Evolutionary conservation across 1,140 invertebrate species (phyloP).

Genomic region (Apis dorsata): DNA sequence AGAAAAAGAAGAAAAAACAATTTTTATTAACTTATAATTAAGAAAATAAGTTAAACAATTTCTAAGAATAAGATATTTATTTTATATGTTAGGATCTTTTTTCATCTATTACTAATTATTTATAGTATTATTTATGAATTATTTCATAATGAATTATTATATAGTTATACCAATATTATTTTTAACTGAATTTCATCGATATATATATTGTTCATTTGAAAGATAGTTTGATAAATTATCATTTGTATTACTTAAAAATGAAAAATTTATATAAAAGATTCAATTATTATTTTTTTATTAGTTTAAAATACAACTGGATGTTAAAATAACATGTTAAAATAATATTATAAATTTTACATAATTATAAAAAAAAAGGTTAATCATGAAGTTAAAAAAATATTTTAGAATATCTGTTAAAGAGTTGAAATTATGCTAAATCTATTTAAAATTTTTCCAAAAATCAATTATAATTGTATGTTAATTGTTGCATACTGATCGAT

Average conservation of each 20-base stretch:
- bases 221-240: background rate
- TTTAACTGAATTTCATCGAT: background rate
- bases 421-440: background rate
- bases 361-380: background rate
- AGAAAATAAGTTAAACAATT: background rate
- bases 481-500: background rate
- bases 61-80: background rate
- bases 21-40: background rate
- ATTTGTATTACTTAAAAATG: no score
- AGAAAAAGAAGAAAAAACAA: background rate
- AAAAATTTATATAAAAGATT: background rate
- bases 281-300: background rate
- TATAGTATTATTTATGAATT: conserved; percentile 23
- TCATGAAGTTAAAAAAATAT: no score
- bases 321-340: background rate
- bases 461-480: conserved; percentile 5
- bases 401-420: background rate
- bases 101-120: conserved; percentile 12
- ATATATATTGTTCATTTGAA: background rate
- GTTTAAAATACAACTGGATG: background rate
- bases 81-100: background rate
- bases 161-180: background rate
- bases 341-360: background rate
- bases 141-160: conserved; percentile 1
- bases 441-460: background rate